A percentile compares a stretch with the other conserved stretches of the same genome.
Evolutionary conservation across 2,113 vertebrate species (phyloP).

Genomic region (Tichodroma muraria): DNA sequence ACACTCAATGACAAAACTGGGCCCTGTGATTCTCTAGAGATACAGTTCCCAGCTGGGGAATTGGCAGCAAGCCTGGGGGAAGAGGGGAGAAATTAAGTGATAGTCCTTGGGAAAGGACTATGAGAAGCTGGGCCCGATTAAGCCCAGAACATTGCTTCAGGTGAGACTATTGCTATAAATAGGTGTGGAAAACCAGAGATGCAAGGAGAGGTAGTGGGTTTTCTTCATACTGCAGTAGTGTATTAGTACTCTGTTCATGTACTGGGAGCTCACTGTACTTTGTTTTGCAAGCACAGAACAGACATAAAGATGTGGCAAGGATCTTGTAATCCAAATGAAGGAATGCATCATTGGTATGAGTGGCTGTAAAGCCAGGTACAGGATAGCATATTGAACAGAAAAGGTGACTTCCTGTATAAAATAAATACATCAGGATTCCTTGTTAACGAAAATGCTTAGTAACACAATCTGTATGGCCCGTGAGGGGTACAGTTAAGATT

Average conservation of each 20-base stretch:
- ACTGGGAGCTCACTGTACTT: not conserved
- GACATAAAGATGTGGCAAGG: not conserved
- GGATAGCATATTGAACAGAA: not conserved
- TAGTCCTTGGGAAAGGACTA: not conserved
- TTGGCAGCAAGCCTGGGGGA: not conserved
- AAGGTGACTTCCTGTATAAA: not conserved
- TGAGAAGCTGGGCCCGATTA: not conserved
- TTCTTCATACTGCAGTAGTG: not conserved
- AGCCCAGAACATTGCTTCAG: not conserved
- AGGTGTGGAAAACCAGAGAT: not conserved
- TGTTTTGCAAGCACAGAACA: not conserved
- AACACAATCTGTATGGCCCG: not conserved
- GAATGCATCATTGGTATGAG: not conserved
- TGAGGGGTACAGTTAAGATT: not conserved
- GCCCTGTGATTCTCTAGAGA: not conserved
- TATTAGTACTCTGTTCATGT: not conserved
- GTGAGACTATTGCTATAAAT: not conserved
- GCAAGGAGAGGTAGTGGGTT: not conserved
- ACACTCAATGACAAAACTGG: not conserved
- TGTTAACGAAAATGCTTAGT: not conserved
- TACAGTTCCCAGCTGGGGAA: not conserved
- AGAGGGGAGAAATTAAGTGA: not conserved
- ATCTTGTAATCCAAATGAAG: not conserved
- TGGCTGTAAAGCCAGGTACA: not conserved
- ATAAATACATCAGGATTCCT: not conserved